A percentile compares a stretch with the other conserved stretches of the same genome.
These are phyloP conservation scores for Agrilus biguttatus DNA, from an alignment of 2,888 invertebrate species.

Conservation along the genomic window DNA sequence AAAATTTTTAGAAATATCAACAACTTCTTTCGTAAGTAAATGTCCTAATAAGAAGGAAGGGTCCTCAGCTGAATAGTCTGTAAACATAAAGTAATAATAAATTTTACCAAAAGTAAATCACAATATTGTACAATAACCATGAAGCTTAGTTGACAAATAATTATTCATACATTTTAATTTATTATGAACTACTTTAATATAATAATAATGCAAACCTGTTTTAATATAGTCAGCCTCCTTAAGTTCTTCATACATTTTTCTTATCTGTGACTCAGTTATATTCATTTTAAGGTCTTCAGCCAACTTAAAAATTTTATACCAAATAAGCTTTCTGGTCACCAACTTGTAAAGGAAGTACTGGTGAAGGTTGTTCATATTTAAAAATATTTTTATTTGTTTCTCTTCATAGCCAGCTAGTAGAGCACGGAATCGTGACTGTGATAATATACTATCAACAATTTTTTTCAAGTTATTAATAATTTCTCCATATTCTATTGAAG, in stretches of 20 bases:
- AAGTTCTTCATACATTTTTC: conserved; percentile 12
- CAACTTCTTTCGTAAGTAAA: conserved; percentile 9
- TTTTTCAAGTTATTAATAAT: no score
- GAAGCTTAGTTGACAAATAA: no score
- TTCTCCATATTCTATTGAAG: no score
- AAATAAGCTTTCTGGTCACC: conserved; percentile 11
- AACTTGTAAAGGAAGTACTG: conserved; percentile 9
- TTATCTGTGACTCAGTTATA: conserved; percentile 13
- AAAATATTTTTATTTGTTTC: no score
- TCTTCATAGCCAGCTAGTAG: no score
- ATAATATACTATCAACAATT: no score
- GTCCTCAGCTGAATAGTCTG: conserved; percentile 12
- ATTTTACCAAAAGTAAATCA: no score
- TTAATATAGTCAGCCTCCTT: conserved; percentile 13
- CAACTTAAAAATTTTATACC: conserved; percentile 13
- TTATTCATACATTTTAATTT: no score
- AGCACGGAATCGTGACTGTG: no score
- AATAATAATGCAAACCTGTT: conserved; percentile 9
- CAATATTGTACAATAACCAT: no score
- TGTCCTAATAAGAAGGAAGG: conserved; percentile 8
- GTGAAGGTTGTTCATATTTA: neutral
- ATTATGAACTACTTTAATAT: no score
- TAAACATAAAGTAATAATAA: neutral
- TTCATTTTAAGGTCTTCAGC: conserved; percentile 6
- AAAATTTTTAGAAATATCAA: conserved; percentile 10